Evolutionary conservation across 2,888 invertebrate species (phyloP).

Genomic region (Pristionchus exspectatus): DNA sequence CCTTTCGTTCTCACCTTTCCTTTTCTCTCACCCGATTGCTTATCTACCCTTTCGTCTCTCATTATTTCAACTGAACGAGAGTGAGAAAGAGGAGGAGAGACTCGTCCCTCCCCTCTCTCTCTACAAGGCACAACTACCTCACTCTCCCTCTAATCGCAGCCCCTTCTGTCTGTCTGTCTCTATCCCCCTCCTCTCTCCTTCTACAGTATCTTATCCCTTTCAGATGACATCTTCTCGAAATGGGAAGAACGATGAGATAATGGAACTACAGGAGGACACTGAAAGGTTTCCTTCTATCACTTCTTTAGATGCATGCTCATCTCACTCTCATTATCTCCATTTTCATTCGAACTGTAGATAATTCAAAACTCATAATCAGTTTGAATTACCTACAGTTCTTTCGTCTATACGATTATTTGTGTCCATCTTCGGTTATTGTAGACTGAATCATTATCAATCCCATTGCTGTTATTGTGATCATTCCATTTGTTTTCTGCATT

Average conservation of each 20-base stretch:
- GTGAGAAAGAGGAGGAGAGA: neutral
- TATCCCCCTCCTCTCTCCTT: neutral
- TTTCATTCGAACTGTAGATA: neutral
- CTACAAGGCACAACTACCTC: conserved; percentile 44
- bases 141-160: conserved; percentile 43
- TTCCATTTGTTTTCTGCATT: neutral
- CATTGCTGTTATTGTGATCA: neutral
- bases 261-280: neutral
- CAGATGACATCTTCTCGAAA: conserved; percentile 51
- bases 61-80: conserved; percentile 29
- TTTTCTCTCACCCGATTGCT: conserved; percentile 35
- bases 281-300: conserved; percentile 37
- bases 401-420: conserved; percentile 1
- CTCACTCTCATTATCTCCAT: neutral
- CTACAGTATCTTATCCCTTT: neutral
- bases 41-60: conserved; percentile 36
- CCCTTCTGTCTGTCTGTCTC: neutral
- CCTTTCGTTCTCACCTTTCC: conserved; percentile 29
- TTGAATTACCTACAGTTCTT: neutral
- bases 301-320: neutral
- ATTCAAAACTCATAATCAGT: neutral
- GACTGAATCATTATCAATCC: conserved; percentile 2
- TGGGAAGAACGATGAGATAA: conserved; percentile 34
- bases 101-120: conserved; percentile 37
- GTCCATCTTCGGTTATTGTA: neutral